Percentiles rank a stretch among this genome's conserved stretches.
These are phyloP conservation scores for Coboldia fuscipes DNA, from an alignment of 1,140 invertebrate genomes.

Conservation along the genomic window DNA sequence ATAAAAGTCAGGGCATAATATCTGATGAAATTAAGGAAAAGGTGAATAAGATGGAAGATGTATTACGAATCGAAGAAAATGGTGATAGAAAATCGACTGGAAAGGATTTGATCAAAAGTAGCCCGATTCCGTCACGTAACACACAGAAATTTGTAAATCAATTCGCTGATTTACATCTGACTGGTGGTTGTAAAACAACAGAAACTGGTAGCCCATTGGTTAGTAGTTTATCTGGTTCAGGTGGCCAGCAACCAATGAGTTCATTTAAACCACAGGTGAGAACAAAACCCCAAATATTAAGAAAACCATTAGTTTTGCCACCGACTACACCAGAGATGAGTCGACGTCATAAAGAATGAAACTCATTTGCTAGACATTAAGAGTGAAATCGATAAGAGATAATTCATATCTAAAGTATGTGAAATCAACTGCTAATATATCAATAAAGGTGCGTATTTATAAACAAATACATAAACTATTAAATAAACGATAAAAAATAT, in stretches of 20 bases:
- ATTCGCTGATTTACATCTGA: constrained; percentile 33
- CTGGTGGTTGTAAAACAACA: constrained; percentile 19
- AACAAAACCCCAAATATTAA: constrained; percentile 47
- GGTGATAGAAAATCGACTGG: not conserved
- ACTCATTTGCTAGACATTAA: too few species aligned
- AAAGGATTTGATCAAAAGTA: constrained; percentile 8
- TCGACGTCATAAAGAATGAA: not conserved
- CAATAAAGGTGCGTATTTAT: too few species aligned
- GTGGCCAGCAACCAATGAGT: constrained; percentile 5
- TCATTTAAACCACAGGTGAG: constrained; percentile 48
- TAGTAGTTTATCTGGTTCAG: not conserved
- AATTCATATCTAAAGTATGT: too few species aligned
- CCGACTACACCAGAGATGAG: constrained; percentile 19
- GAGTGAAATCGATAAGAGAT: too few species aligned
- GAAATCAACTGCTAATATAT: too few species aligned
- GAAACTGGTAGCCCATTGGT: not conserved
- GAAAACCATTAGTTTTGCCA: constrained; percentile 36
- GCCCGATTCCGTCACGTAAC: constrained; percentile 31
- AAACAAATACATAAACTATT: too few species aligned
- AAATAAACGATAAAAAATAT: too few species aligned
- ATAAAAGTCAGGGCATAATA: constrained; percentile 6
- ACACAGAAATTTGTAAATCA: constrained; percentile 31
- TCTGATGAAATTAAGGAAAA: constrained; percentile 2
- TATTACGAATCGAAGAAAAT: not conserved
- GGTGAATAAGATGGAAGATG: not conserved